Evolutionary conservation across 2,888 invertebrate genomes (phyloP).

Genomic region (Cryptus armator): DNA sequence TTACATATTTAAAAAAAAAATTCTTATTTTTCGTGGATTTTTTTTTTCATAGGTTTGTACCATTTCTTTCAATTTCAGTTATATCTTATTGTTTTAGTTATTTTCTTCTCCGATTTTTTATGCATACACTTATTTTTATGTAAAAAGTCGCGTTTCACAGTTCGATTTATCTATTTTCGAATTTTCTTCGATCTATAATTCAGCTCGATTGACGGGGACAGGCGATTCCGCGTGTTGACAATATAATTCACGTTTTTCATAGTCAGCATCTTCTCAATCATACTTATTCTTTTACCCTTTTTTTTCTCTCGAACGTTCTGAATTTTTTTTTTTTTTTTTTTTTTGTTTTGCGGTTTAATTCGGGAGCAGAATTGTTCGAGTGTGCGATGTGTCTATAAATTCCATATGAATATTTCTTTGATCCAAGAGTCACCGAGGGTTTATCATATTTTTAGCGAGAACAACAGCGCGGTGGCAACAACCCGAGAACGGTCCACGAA

Average conservation of each 20-base stretch:
- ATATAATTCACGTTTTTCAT: slow-evolving; percentile 27
- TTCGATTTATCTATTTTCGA: slow-evolving; percentile 9
- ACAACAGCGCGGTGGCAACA: slow-evolving; percentile 44
- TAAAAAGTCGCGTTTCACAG: neutral
- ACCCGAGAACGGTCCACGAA: slow-evolving; percentile 47
- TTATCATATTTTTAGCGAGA: slow-evolving; percentile 62
- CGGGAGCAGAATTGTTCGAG: slow-evolving; percentile 30
- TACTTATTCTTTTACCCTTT: slow-evolving; percentile 5
- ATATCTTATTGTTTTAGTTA: no score
- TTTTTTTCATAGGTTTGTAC: no score
- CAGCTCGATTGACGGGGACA: slow-evolving; percentile 21
- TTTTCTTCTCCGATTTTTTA: neutral
- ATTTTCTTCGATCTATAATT: neutral
- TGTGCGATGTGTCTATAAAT: slow-evolving; percentile 32
- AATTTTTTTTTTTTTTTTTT: slow-evolving; percentile 3
- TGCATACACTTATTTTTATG: neutral
- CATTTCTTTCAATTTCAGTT: no score
- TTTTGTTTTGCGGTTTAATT: slow-evolving; percentile 11
- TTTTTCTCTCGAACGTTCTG: neutral
- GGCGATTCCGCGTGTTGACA: slow-evolving; percentile 36
- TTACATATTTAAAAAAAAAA: no score
- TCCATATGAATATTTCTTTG: slow-evolving; percentile 33
- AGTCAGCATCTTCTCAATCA: slow-evolving; percentile 29
- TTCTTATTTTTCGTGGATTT: no score
- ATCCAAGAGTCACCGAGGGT: slow-evolving; percentile 5